Base-by-base conservation (phyloP, 2,888 invertebrate species). In the Dorcus parallelipipedus region DNA sequence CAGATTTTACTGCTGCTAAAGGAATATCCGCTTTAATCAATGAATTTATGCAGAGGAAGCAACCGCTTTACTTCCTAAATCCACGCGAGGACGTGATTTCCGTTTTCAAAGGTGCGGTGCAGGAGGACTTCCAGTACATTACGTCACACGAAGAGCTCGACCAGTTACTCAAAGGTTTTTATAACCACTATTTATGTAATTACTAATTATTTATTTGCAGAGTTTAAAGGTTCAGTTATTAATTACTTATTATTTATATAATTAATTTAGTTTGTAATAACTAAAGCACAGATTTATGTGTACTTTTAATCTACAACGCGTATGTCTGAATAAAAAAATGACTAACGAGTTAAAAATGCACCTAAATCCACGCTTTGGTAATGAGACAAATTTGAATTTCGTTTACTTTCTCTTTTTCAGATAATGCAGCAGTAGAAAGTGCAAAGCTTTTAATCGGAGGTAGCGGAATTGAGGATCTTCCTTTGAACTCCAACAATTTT, bases 1-100 rank as follows among this genome's bases (percentile, higher is more conserved):
- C 91, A 0, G 93, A 93, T 79, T 93, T 92, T 73, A 93, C 93
- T 6, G 92, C 93, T 14, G 92, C 93, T 0, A 90, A 91, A 79
- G 92, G 92, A 47, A 87, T 93, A 64, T 89, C 90, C 23, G 85
- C 90, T 0, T 73, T 93, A 48, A 88, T 91, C 2, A 85, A 84
- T 60, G 90, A 91, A 61, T 84, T 92, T 51, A 83, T 84, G 1
- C 81, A 83, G 3, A 83, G 89, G 33, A 87, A 89, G 9, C 91
- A 91, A 64, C 86, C 86, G 0, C 76, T 93, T 2, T 88, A 90
- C 60, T 82, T 93, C 56, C 80, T 90, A 58, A 84, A 88, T 61
- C 86, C 88, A 0, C 80, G 86, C 7, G 82, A 84, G 2, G 85
- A 83, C 61, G 88, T 91, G 3, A 82, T 88, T 0, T 78, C 86